These are phyloP conservation scores for Schizaphis graminum DNA, from an alignment of 2,888 invertebrate genomes.

Conservation along the genomic window DNA sequence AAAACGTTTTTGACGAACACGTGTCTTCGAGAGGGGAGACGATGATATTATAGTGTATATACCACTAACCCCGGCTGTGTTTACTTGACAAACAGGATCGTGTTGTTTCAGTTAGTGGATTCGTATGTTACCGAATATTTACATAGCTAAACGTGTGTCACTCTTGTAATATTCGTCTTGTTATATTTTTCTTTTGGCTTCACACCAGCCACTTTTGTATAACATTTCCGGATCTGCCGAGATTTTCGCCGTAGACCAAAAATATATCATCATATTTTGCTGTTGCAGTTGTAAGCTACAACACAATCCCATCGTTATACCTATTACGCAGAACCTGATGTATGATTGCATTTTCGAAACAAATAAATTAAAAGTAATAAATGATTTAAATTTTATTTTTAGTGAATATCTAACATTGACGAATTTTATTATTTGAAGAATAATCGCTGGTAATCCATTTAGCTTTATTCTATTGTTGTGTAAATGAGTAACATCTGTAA, in stretches of 20 bases:
- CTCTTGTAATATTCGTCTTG: slow-evolving; percentile 49
- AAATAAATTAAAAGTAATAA: neutral
- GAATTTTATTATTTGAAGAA: neutral
- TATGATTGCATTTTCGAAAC: neutral
- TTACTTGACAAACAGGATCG: slow-evolving; percentile 62
- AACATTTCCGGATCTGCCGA: slow-evolving; percentile 18
- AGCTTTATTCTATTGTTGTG: neutral
- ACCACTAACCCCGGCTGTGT: slow-evolving; percentile 51
- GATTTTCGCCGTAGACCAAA: slow-evolving; percentile 12
- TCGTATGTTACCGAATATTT: slow-evolving; percentile 59
- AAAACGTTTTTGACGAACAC: slow-evolving; percentile 64
- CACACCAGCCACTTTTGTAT: slow-evolving; percentile 56
- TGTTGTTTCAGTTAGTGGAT: slow-evolving; percentile 63
- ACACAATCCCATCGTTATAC: neutral
- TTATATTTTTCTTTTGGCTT: slow-evolving; percentile 58
- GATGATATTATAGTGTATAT: slow-evolving; percentile 47
- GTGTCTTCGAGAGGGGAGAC: slow-evolving; percentile 52
- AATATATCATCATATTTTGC: neutral
- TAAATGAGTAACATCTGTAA: neutral
- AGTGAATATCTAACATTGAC: neutral
- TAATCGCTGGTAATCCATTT: neutral
- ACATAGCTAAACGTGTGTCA: slow-evolving; percentile 64
- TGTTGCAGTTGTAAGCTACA: neutral
- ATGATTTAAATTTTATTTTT: neutral
- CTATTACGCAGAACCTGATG: neutral